Evolutionary conservation across 2,888 invertebrate genomes (phyloP).

Genomic region (Patella pellucida): DNA sequence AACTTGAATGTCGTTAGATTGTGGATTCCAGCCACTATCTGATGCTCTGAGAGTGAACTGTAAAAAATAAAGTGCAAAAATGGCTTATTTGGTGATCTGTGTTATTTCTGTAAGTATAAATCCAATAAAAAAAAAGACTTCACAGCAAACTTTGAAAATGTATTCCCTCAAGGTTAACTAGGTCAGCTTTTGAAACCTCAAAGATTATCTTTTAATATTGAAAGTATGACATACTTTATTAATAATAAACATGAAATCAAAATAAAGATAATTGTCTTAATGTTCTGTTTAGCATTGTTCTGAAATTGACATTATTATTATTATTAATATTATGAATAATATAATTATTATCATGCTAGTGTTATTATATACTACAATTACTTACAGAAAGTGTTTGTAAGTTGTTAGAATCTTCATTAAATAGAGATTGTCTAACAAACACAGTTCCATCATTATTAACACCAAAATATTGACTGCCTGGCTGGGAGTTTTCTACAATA

Average conservation of each 20-base stretch:
- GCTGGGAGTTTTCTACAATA: slow-evolving; percentile 45
- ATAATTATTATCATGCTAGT: not conserved
- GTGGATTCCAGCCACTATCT: slow-evolving; percentile 87
- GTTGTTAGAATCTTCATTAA: slow-evolving; percentile 22
- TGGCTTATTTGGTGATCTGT: too few species aligned
- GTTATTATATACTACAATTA: not conserved
- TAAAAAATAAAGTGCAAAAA: not conserved
- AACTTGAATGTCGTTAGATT: slow-evolving; percentile 85
- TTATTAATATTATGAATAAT: not conserved
- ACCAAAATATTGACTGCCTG: slow-evolving; percentile 45
- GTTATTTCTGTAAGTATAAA: too few species aligned
- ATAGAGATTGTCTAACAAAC: slow-evolving; percentile 42
- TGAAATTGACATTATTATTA: too few species aligned
- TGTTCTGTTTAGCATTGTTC: too few species aligned
- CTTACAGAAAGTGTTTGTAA: slow-evolving; percentile 14
- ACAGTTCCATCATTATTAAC: slow-evolving; percentile 50
- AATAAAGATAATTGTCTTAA: too few species aligned
- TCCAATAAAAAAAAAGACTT: too few species aligned
- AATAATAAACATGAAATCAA: too few species aligned
- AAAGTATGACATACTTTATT: too few species aligned
- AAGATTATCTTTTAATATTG: too few species aligned
- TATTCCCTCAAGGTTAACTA: too few species aligned
- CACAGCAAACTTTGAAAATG: too few species aligned
- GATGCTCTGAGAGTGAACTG: slow-evolving; percentile 80
- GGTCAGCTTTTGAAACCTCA: too few species aligned